Percentiles rank a stretch among this genome's conserved stretches.
Evolutionary conservation across 2,113 vertebrate genomes (phyloP).

Genomic region (Montifringilla adamsi): DNA sequence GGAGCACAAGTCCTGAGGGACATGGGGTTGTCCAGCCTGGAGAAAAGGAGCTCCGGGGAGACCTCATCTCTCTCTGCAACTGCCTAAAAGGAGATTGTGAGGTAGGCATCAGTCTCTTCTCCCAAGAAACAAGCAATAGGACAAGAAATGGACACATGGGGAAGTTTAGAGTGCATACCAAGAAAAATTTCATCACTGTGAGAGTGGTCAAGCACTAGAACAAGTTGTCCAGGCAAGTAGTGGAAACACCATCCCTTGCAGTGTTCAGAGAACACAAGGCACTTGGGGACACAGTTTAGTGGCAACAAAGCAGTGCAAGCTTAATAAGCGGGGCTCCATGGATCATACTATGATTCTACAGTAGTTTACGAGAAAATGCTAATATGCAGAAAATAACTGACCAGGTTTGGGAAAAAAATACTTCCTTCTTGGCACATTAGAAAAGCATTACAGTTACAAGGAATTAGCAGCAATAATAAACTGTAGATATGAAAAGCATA

Average conservation of each 20-base stretch:
- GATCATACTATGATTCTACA: not conserved
- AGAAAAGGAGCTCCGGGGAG: not conserved
- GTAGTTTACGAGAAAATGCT: not conserved
- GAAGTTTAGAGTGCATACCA: not conserved
- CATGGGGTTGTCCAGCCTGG: not conserved
- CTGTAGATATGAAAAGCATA: not conserved
- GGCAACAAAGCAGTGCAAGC: not conserved
- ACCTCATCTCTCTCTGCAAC: not conserved
- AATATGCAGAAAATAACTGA: not conserved
- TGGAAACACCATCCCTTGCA: not conserved
- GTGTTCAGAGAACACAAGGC: not conserved
- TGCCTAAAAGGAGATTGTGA: not conserved
- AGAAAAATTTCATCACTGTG: not conserved
- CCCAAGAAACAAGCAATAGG: not conserved
- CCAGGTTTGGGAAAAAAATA: not conserved
- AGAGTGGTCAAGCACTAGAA: not conserved
- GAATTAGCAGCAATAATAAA: not conserved
- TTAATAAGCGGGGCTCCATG: not conserved
- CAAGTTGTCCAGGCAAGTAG: not conserved
- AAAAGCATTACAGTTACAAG: not conserved
- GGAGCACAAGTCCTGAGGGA: not conserved
- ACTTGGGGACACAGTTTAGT: not conserved
- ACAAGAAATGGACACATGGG: not conserved
- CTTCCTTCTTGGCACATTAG: not conserved
- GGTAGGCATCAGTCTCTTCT: not conserved